phyloP scores from a whole-genome alignment of 2,888 invertebrate species.

The Trilocha varians region DNA sequence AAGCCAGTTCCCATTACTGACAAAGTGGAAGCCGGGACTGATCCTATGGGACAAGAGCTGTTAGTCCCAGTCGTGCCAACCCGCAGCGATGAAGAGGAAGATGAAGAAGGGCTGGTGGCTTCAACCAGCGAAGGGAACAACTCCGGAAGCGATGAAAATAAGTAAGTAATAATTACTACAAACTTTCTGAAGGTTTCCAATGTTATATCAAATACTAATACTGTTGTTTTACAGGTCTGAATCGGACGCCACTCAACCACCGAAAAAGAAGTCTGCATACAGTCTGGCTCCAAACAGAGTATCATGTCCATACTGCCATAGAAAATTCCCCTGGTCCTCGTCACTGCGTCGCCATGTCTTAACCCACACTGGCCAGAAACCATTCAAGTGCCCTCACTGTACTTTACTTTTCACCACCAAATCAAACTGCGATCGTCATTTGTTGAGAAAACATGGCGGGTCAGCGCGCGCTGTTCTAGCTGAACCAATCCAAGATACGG shows the following conservation, averaged over 20 bases:
- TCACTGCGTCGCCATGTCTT: slow-evolving; percentile 94
- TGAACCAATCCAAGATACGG: slow-evolving; percentile 46
- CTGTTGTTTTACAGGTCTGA: slow-evolving; percentile 77
- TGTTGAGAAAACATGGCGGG: slow-evolving; percentile 86
- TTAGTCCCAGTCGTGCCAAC: slow-evolving; percentile 79
- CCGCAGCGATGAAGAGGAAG: slow-evolving; percentile 76
- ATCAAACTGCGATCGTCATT: slow-evolving; percentile 96
- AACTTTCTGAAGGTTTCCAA: not conserved
- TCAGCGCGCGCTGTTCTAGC: slow-evolving; percentile 59
- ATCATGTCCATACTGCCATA: slow-evolving; percentile 92
- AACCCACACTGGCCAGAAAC: slow-evolving; percentile 97
- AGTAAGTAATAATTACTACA: slow-evolving; percentile 54
- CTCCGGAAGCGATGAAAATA: slow-evolving; percentile 87
- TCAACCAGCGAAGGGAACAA: slow-evolving; percentile 88
- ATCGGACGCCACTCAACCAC: slow-evolving; percentile 72
- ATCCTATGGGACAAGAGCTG: slow-evolving; percentile 75
- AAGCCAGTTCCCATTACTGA: slow-evolving; percentile 49
- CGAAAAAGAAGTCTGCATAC: slow-evolving; percentile 94
- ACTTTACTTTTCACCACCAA: slow-evolving; percentile 96
- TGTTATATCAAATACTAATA: too few species aligned
- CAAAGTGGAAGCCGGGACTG: slow-evolving; percentile 59
- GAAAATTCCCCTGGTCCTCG: slow-evolving; percentile 97
- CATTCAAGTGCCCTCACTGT: slow-evolving; percentile 95
- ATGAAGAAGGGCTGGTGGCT: slow-evolving; percentile 86
- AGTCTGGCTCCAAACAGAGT: slow-evolving; percentile 95